Percentiles rank a stretch among this genome's conserved stretches.
Evolutionary conservation across 2,888 invertebrate genomes (phyloP).

Genomic region (Cordilura impudica): DNA sequence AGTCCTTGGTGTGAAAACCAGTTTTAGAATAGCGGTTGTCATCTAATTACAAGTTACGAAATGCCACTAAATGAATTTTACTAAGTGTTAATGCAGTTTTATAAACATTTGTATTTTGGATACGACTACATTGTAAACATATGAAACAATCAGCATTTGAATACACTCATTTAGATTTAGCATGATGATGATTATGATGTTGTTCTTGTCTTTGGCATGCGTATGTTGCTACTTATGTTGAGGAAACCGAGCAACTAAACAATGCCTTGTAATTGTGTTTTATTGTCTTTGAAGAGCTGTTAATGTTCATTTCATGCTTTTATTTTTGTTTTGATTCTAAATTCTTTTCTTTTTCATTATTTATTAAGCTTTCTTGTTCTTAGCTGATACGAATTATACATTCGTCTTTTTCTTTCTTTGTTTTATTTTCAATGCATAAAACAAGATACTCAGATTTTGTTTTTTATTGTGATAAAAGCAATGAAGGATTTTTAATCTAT

Average conservation of each 20-base stretch:
- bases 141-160: slow-evolving; percentile 52
- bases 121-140: slow-evolving; percentile 34
- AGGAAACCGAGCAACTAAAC: slow-evolving; percentile 53
- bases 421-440: slow-evolving; percentile 22
- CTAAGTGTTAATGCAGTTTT: neutral
- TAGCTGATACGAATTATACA: neutral
- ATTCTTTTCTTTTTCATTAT: slow-evolving; percentile 24
- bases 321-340: slow-evolving; percentile 53
- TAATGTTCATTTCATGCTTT: slow-evolving; percentile 36
- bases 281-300: slow-evolving; percentile 61
- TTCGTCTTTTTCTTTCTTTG: slow-evolving; percentile 9
- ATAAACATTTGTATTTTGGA: neutral
- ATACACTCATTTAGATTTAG: slow-evolving; percentile 57
- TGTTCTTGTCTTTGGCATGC: slow-evolving; percentile 51
- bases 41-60: too few relatives aligned
- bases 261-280: slow-evolving; percentile 62
- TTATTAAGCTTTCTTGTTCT: slow-evolving; percentile 56
- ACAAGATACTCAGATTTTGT: slow-evolving; percentile 33
- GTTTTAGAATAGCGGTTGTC: too few relatives aligned
- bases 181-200: slow-evolving; percentile 31
- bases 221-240: slow-evolving; percentile 56
- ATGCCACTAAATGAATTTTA: neutral
- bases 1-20: too few relatives aligned
- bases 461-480: slow-evolving; percentile 29
- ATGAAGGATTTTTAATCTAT: slow-evolving; percentile 38